Evolutionary conservation across 2,888 invertebrate genomes (phyloP).

Genomic region (Thecophora atra): DNA sequence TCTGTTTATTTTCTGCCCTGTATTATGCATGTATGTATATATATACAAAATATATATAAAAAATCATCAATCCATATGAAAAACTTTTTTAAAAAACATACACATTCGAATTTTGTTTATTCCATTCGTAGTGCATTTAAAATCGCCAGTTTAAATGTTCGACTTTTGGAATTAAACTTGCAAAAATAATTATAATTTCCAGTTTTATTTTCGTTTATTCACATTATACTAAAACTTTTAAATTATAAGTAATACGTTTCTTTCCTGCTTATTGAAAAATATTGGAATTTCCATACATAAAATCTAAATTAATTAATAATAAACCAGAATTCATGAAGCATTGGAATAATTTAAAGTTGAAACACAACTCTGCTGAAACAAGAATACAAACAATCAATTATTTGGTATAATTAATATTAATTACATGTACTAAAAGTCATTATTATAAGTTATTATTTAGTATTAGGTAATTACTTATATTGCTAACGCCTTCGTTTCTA

Average conservation of each 20-base stretch:
- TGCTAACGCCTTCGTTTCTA: constrained; percentile 52
- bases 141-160: constrained; percentile 63
- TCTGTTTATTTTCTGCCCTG: constrained; percentile 25
- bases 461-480: constrained; percentile 44
- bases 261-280: too few relatives aligned
- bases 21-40: constrained; percentile 26
- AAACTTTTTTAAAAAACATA: constrained; percentile 45
- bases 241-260: too few relatives aligned
- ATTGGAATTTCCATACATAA: too few relatives aligned
- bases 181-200: constrained; percentile 46
- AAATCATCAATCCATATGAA: constrained; percentile 1
- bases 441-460: constrained; percentile 59
- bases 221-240: too few relatives aligned
- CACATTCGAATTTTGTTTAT: constrained; percentile 55
- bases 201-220: constrained; percentile 45
- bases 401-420: constrained; percentile 55
- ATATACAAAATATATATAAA: constrained; percentile 27
- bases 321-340: too few relatives aligned
- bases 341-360: constrained; percentile 38
- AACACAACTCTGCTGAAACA: constrained; percentile 40
- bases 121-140: constrained; percentile 46
- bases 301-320: too few relatives aligned
- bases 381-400: constrained; percentile 47
- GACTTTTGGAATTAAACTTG: constrained; percentile 44
- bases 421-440: constrained; percentile 63